Evolutionary conservation across 2,113 vertebrate genomes (phyloP).

Genomic region (human (Homo sapiens)): GRCh38 chr16:9191501-9192000

Average conservation of each 20-base stretch:
- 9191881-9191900: fast-evolving
- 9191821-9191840: neutral
- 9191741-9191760: fast-evolving
- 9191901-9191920: fast-evolving
- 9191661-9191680: neutral
- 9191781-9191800: neutral
- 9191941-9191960: fast-evolving
- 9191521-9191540: neutral
- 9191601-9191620: neutral
- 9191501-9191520: neutral
- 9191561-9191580: neutral
- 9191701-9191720: neutral
- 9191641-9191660: neutral
- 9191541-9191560: neutral
- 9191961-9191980: fast-evolving
- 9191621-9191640: fast-evolving
- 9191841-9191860: fast-evolving
- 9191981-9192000: neutral
- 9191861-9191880: neutral
- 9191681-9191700: neutral
- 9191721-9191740: fast-evolving
- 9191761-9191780: neutral
- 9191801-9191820: neutral
- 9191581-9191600: neutral
- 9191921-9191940: fast-evolving